Evolutionary conservation across 2,888 invertebrate genomes (phyloP).

Genomic region (Thecophora atra): DNA sequence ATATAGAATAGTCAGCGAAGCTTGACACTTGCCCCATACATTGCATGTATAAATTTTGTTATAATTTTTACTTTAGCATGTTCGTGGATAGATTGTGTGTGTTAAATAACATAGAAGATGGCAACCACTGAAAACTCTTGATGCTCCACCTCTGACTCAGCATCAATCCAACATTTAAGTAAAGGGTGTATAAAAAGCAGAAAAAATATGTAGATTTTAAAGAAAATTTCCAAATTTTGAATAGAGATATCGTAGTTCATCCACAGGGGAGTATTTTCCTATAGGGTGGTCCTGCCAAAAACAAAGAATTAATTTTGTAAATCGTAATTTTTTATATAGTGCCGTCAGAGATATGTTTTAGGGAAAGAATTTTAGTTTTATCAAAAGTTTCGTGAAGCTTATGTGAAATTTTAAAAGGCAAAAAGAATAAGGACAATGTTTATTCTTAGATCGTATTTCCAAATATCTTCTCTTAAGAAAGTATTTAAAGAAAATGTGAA

Average conservation of each 20-base stretch:
- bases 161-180: slow-evolving; percentile 37
- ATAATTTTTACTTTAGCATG: too few species aligned
- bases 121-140: neutral
- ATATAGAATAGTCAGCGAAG: neutral
- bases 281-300: slow-evolving; percentile 18
- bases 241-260: slow-evolving; percentile 45
- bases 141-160: slow-evolving; percentile 1
- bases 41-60: neutral
- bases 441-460: too few species aligned
- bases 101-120: neutral
- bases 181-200: slow-evolving; percentile 33
- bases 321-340: neutral
- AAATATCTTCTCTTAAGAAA: too few species aligned
- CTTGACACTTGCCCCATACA: neutral
- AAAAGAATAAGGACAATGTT: too few species aligned
- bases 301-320: neutral
- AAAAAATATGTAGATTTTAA: slow-evolving; percentile 38
- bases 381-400: too few species aligned
- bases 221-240: slow-evolving; percentile 49
- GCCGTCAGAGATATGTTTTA: neutral
- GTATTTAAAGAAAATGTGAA: too few species aligned
- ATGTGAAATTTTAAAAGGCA: too few species aligned
- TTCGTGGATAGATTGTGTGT: neutral
- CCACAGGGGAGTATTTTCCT: slow-evolving; percentile 35
- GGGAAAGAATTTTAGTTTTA: neutral